Conservation (phyloP, 2,797 vertebrate species). For the Brachymystax lenok region DNA sequence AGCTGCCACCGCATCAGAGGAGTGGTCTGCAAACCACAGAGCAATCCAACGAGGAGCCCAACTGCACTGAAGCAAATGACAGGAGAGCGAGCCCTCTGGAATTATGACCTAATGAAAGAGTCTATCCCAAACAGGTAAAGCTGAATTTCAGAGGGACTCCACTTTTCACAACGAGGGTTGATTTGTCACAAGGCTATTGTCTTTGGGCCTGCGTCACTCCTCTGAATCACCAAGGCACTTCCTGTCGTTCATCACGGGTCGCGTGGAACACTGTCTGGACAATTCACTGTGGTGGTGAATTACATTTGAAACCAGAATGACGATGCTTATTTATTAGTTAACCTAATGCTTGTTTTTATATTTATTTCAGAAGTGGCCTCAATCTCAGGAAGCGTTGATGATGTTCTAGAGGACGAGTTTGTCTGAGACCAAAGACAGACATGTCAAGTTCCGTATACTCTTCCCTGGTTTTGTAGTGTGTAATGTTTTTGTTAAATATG, state of each 20-base stretch:
- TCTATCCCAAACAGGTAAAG: background rate
- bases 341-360: background rate
- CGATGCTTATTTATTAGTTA: background rate
- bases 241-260: too few relatives aligned
- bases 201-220: too few relatives aligned
- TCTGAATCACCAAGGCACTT: too few relatives aligned
- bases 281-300: too few relatives aligned
- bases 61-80: too few relatives aligned
- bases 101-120: too few relatives aligned
- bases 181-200: too few relatives aligned
- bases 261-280: too few relatives aligned
- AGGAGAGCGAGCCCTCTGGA: too few relatives aligned
- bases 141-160: too few relatives aligned
- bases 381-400: conserved; percentile 80
- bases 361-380: conserved; percentile 74
- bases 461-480: background rate
- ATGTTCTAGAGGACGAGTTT: conserved; percentile 72
- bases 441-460: conserved; percentile 31
- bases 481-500: background rate
- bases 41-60: background rate
- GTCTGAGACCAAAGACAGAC: conserved; percentile 62
- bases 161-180: too few relatives aligned
- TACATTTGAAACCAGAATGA: conserved; percentile 2
- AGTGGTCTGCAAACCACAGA: background rate
- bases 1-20: background rate